phyloP scores from a whole-genome alignment of 2,888 invertebrate genomes.

The Stenotaenia linearis region DNA sequence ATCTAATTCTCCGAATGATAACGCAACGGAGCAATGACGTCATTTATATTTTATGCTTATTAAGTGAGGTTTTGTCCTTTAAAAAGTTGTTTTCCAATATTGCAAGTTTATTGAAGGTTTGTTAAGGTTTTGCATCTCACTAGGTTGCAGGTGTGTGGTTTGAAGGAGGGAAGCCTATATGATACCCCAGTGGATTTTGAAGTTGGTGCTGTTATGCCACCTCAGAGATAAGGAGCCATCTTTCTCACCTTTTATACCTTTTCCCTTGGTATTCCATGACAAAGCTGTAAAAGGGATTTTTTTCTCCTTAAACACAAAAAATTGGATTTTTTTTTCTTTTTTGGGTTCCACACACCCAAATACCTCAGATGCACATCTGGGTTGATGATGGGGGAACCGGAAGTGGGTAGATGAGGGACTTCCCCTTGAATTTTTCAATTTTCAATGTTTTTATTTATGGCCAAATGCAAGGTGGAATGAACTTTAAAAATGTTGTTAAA shows the following conservation, averaged over 20 bases:
- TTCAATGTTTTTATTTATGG: neutral
- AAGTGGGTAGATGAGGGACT: neutral
- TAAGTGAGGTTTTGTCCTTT: too few relatives aligned
- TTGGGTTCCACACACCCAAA: neutral
- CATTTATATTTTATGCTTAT: too few relatives aligned
- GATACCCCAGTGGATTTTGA: slow-evolving; percentile 17
- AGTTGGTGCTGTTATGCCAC: slow-evolving; percentile 24
- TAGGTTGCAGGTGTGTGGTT: slow-evolving; percentile 1
- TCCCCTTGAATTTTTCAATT: neutral
- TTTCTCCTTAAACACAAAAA: neutral
- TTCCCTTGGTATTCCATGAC: slow-evolving; percentile 10
- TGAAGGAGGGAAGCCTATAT: slow-evolving; percentile 8
- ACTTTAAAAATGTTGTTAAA: slow-evolving; percentile 13
- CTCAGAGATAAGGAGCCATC: slow-evolving; percentile 23
- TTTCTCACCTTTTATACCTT: slow-evolving; percentile 24
- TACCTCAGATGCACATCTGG: neutral
- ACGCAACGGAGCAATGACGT: too few relatives aligned
- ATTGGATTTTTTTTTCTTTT: neutral
- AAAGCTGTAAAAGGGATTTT: slow-evolving; percentile 19
- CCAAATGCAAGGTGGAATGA: slow-evolving; percentile 24
- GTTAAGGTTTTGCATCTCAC: slow-evolving; percentile 4
- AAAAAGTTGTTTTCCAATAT: neutral
- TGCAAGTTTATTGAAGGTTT: neutral
- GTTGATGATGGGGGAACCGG: neutral
- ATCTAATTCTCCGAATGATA: too few relatives aligned